These are phyloP conservation scores for Tychaedon coryphoeus DNA, from an alignment of 2,113 vertebrate genomes.

Conservation along the genomic window DNA sequence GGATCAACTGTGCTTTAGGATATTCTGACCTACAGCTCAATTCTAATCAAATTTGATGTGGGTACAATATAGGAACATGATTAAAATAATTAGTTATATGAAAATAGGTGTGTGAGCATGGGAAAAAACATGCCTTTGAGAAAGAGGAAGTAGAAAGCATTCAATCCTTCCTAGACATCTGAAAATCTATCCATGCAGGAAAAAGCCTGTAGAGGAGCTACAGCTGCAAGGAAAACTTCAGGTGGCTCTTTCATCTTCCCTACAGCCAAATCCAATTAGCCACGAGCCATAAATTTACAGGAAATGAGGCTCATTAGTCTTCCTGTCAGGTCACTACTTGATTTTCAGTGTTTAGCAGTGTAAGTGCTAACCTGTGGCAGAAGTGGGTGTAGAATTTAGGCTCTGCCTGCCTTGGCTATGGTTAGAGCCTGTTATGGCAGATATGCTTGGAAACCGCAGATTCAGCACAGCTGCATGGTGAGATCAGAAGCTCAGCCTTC, in stretches of 20 bases:
- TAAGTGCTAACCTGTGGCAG: background rate
- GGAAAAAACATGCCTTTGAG: background rate
- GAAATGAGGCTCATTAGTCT: slow-evolving; percentile 7
- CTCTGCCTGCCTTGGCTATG: background rate
- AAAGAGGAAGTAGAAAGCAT: background rate
- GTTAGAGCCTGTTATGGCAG: background rate
- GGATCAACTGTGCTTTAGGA: background rate
- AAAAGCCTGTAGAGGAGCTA: background rate
- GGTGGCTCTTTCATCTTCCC: background rate
- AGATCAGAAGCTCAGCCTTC: background rate
- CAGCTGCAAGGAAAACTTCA: background rate
- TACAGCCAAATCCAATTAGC: slow-evolving; percentile 16
- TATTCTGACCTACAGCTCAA: background rate
- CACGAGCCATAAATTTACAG: background rate
- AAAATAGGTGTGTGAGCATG: background rate
- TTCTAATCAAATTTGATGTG: background rate
- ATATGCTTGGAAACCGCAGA: background rate
- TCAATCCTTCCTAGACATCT: background rate
- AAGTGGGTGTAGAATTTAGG: background rate
- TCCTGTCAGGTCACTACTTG: background rate
- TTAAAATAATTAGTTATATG: background rate
- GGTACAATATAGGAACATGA: background rate
- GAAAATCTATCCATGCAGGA: background rate
- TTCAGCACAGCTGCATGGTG: background rate
- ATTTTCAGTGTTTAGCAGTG: background rate